Conservation (phyloP, 1,140 invertebrate species). For the Nautilus pompilius region DNA sequence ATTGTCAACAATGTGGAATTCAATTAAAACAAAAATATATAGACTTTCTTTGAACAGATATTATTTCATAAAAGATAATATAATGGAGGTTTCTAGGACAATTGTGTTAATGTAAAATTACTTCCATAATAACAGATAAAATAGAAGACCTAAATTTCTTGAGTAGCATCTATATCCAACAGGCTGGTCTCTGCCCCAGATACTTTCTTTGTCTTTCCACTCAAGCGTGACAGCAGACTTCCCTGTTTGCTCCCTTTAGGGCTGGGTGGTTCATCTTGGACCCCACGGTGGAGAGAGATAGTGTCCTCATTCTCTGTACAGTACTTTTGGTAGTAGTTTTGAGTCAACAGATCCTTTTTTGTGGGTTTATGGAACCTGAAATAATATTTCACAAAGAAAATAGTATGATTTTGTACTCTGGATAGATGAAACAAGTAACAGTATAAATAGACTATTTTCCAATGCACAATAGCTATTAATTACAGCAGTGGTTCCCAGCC, state of each 20-base stretch:
- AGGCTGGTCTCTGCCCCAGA: constrained; percentile 22
- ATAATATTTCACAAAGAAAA: not conserved
- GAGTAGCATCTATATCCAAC: constrained; percentile 9
- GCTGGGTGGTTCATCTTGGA: constrained; percentile 26
- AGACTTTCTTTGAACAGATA: too few relatives aligned
- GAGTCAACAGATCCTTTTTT: constrained; percentile 34
- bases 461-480: too few relatives aligned
- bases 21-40: too few relatives aligned
- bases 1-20: too few relatives aligned
- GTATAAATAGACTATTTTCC: too few relatives aligned
- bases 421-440: too few relatives aligned
- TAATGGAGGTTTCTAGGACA: too few relatives aligned
- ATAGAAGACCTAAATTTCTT: not conserved
- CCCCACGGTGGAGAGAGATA: constrained; percentile 38
- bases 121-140: too few relatives aligned
- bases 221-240: constrained; percentile 35
- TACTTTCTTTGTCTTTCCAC: constrained; percentile 28
- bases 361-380: constrained; percentile 34
- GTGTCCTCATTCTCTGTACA: constrained; percentile 26
- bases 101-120: too few relatives aligned
- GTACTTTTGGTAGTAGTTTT: constrained; percentile 25
- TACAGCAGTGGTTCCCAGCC: too few relatives aligned
- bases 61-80: too few relatives aligned
- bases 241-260: constrained; percentile 20
- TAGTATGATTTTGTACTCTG: too few relatives aligned